These are phyloP conservation scores for Platynereis dumerilii DNA, from an alignment of 2,888 invertebrate genomes.

Conservation along the genomic window DNA sequence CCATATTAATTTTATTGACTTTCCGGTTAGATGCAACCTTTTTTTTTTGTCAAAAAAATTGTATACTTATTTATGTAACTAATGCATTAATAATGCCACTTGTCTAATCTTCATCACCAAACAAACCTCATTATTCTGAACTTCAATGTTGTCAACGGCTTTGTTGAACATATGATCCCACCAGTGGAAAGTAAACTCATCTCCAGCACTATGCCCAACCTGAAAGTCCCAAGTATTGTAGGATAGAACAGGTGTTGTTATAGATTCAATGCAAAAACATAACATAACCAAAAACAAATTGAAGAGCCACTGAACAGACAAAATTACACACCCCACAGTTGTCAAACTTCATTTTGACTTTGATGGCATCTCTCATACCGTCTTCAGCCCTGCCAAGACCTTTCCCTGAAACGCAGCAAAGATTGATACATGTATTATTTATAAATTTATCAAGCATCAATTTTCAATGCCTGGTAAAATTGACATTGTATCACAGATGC, in stretches of 20 bases:
- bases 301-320: no score
- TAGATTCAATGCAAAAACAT: slow-evolving; percentile 3
- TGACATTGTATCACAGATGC: no score
- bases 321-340: slow-evolving; percentile 60
- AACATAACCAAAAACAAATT: no score
- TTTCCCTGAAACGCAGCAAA: slow-evolving; percentile 73
- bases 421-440: not conserved
- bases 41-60: no score
- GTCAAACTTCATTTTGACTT: slow-evolving; percentile 82
- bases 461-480: no score
- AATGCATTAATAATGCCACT: no score
- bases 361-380: slow-evolving; percentile 80
- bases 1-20: no score
- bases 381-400: slow-evolving; percentile 82
- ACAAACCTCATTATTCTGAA: slow-evolving; percentile 42
- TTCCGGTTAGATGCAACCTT: no score
- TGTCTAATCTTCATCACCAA: no score
- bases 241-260: not conserved
- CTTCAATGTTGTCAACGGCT: slow-evolving; percentile 73
- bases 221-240: slow-evolving; percentile 36
- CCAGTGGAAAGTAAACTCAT: slow-evolving; percentile 83
- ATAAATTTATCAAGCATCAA: no score
- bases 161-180: slow-evolving; percentile 82
- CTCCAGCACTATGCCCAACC: slow-evolving; percentile 77
- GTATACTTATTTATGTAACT: no score